Evolutionary conservation across 64 coral and sea anemone genomes (phyloP).

Genomic region (Montipora cactus): DNA sequence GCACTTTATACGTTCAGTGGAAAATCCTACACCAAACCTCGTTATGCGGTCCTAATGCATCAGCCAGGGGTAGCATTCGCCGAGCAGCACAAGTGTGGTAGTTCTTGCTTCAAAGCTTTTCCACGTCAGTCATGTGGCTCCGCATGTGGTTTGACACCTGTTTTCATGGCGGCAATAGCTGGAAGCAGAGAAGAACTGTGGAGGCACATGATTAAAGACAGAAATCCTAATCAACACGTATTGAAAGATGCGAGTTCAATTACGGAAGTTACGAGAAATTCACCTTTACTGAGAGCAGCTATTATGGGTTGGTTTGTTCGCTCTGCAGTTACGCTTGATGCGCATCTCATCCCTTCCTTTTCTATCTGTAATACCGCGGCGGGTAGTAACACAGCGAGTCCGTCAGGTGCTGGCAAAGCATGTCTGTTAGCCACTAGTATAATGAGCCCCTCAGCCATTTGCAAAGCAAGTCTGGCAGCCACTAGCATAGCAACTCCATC

Average conservation of each 20-base stretch:
- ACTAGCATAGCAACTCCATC: neutral
- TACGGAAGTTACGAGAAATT: slow-evolving; percentile 20
- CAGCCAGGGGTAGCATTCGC: neutral
- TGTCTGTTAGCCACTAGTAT: neutral
- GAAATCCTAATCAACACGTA: slow-evolving; percentile 26
- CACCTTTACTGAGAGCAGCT: slow-evolving; percentile 26
- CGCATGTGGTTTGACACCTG: slow-evolving; percentile 17
- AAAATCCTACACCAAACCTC: slow-evolving; percentile 29
- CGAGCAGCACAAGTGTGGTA: neutral
- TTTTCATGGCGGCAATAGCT: slow-evolving; percentile 40
- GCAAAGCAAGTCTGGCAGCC: neutral
- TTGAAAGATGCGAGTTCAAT: slow-evolving; percentile 16
- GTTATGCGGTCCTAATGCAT: slow-evolving; percentile 40
- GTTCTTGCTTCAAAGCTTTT: slow-evolving; percentile 49
- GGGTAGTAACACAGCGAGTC: neutral
- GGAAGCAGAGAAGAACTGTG: slow-evolving; percentile 15
- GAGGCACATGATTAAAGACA: slow-evolving; percentile 21
- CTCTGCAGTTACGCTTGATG: slow-evolving; percentile 28
- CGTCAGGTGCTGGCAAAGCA: neutral
- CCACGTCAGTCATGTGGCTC: slow-evolving; percentile 41
- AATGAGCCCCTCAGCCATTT: neutral
- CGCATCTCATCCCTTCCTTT: neutral
- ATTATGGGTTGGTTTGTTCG: neutral
- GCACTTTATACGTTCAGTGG: slow-evolving; percentile 13
- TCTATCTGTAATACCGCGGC: slow-evolving; percentile 11